Evolutionary conservation across 2,888 invertebrate species (phyloP).

Genomic region (Synanthedon formicaeformis): DNA sequence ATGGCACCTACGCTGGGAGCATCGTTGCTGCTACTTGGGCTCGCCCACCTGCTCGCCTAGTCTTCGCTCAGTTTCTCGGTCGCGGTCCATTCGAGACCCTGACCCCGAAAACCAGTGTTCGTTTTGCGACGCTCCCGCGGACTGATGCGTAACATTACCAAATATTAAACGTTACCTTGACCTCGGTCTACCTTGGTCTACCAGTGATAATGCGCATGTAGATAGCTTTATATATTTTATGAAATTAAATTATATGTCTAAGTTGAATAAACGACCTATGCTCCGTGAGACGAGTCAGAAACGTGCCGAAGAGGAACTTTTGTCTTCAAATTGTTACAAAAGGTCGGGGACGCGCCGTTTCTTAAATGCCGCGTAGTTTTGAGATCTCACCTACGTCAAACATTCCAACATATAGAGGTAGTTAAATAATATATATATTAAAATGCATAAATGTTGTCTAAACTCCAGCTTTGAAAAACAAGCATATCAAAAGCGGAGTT

Average conservation of each 20-base stretch:
- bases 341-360: constrained; percentile 45
- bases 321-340: constrained; percentile 24
- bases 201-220: constrained; percentile 62
- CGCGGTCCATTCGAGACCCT: constrained; percentile 19
- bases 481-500: background rate
- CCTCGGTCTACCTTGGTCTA: constrained; percentile 30
- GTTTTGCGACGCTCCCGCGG: constrained; percentile 29
- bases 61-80: constrained; percentile 15
- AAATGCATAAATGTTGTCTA: background rate
- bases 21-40: constrained; percentile 35
- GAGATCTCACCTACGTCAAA: constrained; percentile 30
- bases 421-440: background rate
- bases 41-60: constrained; percentile 55
- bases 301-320: constrained; percentile 44
- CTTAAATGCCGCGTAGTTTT: constrained; percentile 42
- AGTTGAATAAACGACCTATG: constrained; percentile 17
- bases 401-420: constrained; percentile 33
- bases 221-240: constrained; percentile 49
- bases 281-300: constrained; percentile 30
- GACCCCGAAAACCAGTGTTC: constrained; percentile 31
- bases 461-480: background rate
- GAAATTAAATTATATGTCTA: constrained; percentile 13
- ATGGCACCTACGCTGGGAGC: constrained; percentile 30
- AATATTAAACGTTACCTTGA: constrained; percentile 67
- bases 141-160: constrained; percentile 61